Base-by-base conservation (phyloP, 2,113 vertebrate species). In the Colistium nudipinnis region DNA sequence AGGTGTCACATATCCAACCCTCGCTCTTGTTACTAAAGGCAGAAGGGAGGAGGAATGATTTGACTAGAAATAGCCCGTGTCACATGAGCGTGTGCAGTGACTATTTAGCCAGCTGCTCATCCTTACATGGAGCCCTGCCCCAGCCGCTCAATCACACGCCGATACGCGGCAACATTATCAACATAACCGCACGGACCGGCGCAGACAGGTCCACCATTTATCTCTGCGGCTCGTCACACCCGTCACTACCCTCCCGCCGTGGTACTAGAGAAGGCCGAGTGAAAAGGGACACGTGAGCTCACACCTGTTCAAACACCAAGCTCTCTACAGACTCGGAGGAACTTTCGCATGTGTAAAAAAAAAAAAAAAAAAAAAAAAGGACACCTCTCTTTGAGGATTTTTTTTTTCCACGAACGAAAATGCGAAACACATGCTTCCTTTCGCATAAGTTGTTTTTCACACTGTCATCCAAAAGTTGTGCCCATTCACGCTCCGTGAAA, bases 1-100 rank as follows among this genome's bases (percentile, higher is more conserved):
- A 88, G 88, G 90, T 92, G 87, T 90, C 87, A 84, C 71, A 72
- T 91, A 86, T 85, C 90, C 69, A 73, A 35, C 70, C 55, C 71
- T 86, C n/a, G 53, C 60, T 80, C 74, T 52, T 76, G 81, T 86
- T 86, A 78, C 88, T 87, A 81, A 84, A 90, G 85, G 83, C 74
- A 51, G 76, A 16, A 2, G 25, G 53, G 79, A 80, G 78, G 69
- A 79, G 86, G 83, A 76, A 87, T 78, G 81, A 78, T 74, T 86
- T 80, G 83, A 84, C 89, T 84, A 85, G 87, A 91, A 92, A 92
- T 92, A 92, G 88, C 81, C n/a, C 62, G 72, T 67, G 87, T 89
- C 87, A 92, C 87, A 90, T 90, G 84, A 90, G 78, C 33, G 74
- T 62, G 72, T 47, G 70, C 81, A 69, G 77, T 55, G 77, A 83